Evolutionary conservation across 30 jellyfish, hydroid and myxozoan species (phyloP).

Genomic region (Aurelia coerulea): DNA sequence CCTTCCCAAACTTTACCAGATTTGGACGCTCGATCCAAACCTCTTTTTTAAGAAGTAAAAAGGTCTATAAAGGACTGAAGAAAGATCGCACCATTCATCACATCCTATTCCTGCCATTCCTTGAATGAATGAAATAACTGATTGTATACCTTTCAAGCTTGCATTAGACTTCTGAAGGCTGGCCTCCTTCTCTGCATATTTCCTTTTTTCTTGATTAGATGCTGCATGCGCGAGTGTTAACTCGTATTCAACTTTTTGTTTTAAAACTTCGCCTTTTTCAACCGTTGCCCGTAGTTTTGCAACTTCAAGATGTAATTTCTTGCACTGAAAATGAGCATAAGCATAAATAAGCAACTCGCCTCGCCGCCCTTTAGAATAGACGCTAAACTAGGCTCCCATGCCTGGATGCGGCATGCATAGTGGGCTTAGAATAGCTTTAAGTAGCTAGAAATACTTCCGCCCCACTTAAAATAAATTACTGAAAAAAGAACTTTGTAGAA

Average conservation of each 20-base stretch:
- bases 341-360: neutral
- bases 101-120: too few species aligned
- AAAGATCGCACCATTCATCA: too few species aligned
- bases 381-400: neutral
- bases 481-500: neutral
- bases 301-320: conserved; percentile 70
- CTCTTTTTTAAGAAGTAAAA: too few species aligned
- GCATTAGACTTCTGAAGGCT: conserved; percentile 45
- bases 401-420: too few species aligned
- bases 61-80: too few species aligned
- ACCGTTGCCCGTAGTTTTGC: conserved; percentile 73
- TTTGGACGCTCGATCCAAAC: too few species aligned
- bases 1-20: too few species aligned
- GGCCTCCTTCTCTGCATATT: conserved; percentile 52
- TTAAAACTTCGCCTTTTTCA: conserved; percentile 83
- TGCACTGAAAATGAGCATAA: conserved; percentile 32
- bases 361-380: neutral
- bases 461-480: neutral
- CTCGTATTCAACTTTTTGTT: conserved; percentile 88
- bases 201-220: conserved; percentile 64
- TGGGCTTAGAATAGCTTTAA: too few species aligned
- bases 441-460: too few species aligned
- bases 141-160: conserved; percentile 68
- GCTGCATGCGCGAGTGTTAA: conserved; percentile 63
- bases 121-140: neutral